A percentile compares a stretch with the other conserved stretches of the same genome.
Evolutionary conservation across 2,888 invertebrate species (phyloP).

Genomic region (Acanthoscelides obtectus): DNA sequence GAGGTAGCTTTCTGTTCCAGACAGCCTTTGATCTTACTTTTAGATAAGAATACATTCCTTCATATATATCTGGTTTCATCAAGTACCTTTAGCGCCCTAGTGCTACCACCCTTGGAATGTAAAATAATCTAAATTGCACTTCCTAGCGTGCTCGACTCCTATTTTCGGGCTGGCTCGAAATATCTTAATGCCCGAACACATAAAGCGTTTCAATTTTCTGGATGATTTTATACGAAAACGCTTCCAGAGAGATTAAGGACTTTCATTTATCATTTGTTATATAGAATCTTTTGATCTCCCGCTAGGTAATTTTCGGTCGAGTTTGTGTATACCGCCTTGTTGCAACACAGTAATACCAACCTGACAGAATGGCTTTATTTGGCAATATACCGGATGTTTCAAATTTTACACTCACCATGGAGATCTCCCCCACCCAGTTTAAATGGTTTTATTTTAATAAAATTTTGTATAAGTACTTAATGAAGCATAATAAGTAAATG

Average conservation of each 20-base stretch:
- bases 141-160: neutral
- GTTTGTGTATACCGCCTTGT: no score
- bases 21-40: neutral
- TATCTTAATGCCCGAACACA: neutral
- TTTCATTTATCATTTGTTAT: neutral
- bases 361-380: no score
- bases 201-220: no score
- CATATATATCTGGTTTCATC: neutral
- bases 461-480: no score
- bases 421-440: no score
- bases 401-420: no score
- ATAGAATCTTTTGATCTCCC: neutral
- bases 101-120: neutral
- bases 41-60: neutral
- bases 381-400: no score
- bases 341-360: no score
- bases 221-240: neutral
- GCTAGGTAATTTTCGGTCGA: no score
- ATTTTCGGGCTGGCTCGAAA: neutral
- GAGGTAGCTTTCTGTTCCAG: constrained; percentile 1
- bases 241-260: neutral
- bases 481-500: no score
- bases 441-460: no score
- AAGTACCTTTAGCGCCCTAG: neutral
- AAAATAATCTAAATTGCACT: neutral